Evolutionary conservation across 1,140 invertebrate species (phyloP), one percentile per base, ranked within the genome.

Genomic region (Bombyx mandarina): DNA sequence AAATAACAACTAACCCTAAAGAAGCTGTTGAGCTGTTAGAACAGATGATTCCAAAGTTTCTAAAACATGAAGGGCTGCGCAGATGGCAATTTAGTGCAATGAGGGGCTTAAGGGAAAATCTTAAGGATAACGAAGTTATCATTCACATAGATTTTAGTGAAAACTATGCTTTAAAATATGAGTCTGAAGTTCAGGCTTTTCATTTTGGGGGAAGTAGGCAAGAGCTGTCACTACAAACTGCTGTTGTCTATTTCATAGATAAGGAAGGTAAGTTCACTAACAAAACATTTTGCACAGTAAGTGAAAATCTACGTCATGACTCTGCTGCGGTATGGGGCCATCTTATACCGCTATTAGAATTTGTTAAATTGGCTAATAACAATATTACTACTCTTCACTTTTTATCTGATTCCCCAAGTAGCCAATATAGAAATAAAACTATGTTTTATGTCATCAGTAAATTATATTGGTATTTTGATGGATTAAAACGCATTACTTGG

Each of bases 361-460:
- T 47, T 26, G 43, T 62, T 55, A 10, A 62, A 10, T 4, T 22
- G 5, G 43, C 26, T 52, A 18, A 8, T 46, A 48, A 44, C 47
- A 43, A 48, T 49, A 43, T 61, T 12, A 58, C 48, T 12, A 35
- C 12, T n/a, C 12, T 58, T 12, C 45, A 52, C 48, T 52, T 62
- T 42, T 45, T 58, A 9, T 56, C 61, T 9, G 56, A 62, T 47
- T 58, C 56, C 9, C 61, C 61, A 8, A 53, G 46, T 1, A 12
- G 43, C 43, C 61, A 62, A n/a, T 62, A 62, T 45, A 18, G 56
- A 9, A 62, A 62, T 22, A 55, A 49, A 42, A 58, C 45, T 12
- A 58, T 58, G 8, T 62, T 62, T 56, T 58, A 55, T 22, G 56
- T 62, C 35, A 62, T 58, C n/a, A 26, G 48, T 7, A 12, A 58